Evolutionary conservation across 2,113 vertebrate species (phyloP).

Genomic region (Rhabdomys dilectus): DNA sequence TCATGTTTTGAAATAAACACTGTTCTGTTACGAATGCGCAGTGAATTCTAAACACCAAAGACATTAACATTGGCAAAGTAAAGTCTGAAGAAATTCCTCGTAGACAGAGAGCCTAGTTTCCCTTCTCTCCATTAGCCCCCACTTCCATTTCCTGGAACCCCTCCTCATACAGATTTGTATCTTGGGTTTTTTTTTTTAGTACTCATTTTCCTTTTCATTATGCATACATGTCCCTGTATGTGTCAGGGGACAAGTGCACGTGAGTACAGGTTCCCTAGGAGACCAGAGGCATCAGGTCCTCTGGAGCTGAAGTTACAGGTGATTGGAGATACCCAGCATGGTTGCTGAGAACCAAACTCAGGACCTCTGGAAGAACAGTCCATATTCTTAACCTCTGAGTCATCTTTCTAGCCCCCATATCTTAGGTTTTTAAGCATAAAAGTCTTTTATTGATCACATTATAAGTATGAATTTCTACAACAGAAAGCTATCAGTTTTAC

Average conservation of each 20-base stretch:
- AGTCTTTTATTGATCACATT: background rate
- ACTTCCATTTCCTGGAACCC: background rate
- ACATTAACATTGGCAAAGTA: background rate
- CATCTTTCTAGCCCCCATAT: background rate
- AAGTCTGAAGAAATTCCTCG: background rate
- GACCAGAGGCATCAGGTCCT: background rate
- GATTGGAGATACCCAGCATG: background rate
- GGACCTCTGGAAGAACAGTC: background rate
- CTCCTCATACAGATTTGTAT: background rate
- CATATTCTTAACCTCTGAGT: background rate
- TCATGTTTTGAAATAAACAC: slow-evolving; percentile 50
- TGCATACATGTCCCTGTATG: background rate
- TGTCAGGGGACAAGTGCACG: background rate
- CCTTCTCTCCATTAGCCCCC: slow-evolving; percentile 1
- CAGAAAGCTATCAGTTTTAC: slow-evolving; percentile 27
- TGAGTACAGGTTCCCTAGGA: background rate
- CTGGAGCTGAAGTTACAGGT: background rate
- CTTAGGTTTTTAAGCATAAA: background rate
- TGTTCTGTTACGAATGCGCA: background rate
- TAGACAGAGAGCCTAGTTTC: slow-evolving; percentile 21
- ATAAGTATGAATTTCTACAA: slow-evolving; percentile 42
- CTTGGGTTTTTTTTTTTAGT: background rate
- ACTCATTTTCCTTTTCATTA: background rate
- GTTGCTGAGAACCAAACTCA: background rate
- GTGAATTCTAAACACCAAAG: background rate